A percentile compares a stretch with the other conserved stretches of the same genome.
Evolutionary conservation across 2,113 vertebrate genomes (phyloP).

Genomic region (Xenus cinereus): DNA sequence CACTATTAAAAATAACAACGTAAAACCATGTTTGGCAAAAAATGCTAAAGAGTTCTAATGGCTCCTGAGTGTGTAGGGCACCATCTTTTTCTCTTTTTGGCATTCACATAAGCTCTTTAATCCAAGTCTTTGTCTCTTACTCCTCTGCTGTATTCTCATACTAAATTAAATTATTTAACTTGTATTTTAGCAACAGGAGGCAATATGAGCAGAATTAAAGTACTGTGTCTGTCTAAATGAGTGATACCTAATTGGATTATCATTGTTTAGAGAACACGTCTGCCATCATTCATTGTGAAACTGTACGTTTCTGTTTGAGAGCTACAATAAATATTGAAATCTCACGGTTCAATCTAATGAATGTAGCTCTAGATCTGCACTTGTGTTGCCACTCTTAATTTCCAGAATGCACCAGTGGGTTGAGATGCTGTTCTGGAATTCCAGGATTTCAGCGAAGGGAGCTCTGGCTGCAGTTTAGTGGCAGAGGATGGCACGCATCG

Average conservation of each 20-base stretch:
- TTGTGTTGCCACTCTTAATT: not conserved
- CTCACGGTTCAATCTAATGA: not conserved
- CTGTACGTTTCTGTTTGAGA: not conserved
- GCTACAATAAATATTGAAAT: not conserved
- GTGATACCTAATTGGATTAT: conserved; percentile 1
- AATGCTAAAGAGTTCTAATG: not conserved
- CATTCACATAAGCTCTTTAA: not conserved
- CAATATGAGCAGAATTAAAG: not conserved
- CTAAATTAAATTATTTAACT: conserved; percentile 7
- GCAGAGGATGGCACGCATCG: fast-evolving
- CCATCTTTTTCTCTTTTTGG: not conserved
- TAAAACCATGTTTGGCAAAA: conserved; percentile 37
- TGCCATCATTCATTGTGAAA: not conserved
- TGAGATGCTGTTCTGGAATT: not conserved
- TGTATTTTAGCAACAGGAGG: conserved; percentile 17
- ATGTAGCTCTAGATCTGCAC: not conserved
- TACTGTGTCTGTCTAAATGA: conserved; percentile 13
- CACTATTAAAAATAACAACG: not conserved
- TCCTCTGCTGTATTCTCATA: not conserved
- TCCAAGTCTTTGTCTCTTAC: conserved; percentile 25
- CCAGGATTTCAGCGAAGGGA: not conserved
- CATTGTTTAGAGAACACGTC: not conserved
- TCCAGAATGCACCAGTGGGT: not conserved
- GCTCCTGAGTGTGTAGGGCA: not conserved
- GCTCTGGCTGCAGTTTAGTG: not conserved